These are phyloP conservation scores for Andrena cerasifolii DNA, from an alignment of 1,140 invertebrate species.

Conservation along the genomic window DNA sequence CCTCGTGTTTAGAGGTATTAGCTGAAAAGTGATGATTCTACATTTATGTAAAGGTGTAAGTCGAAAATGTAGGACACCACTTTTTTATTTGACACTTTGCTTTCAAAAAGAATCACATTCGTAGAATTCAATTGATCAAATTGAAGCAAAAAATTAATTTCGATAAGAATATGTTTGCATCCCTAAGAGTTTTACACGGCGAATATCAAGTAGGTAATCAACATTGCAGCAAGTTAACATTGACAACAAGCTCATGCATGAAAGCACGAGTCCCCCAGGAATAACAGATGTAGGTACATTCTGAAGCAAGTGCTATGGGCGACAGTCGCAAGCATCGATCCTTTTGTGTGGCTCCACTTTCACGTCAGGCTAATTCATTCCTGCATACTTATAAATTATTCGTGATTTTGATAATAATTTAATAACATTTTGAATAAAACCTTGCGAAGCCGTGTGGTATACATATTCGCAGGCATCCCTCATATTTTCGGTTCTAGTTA, in stretches of 20 bases:
- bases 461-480: background rate
- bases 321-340: slow-evolving; percentile 52
- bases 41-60: too few relatives aligned
- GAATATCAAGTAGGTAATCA: too few relatives aligned
- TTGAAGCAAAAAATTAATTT: too few relatives aligned
- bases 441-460: too few relatives aligned
- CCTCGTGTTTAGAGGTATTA: too few relatives aligned
- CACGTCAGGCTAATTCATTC: slow-evolving; percentile 31
- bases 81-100: too few relatives aligned
- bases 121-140: too few relatives aligned
- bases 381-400: slow-evolving; percentile 31
- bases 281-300: slow-evolving; percentile 28
- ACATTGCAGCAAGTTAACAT: slow-evolving; percentile 1
- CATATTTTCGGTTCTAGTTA: background rate
- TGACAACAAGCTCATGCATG: slow-evolving; percentile 14
- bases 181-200: too few relatives aligned
- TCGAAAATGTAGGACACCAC: too few relatives aligned
- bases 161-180: too few relatives aligned
- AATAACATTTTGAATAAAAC: background rate
- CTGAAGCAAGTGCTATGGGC: slow-evolving; percentile 34
- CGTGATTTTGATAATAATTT: background rate
- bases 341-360: slow-evolving; percentile 46
- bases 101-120: too few relatives aligned
- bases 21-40: too few relatives aligned
- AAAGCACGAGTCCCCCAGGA: background rate